Conservation (phyloP, 1,140 invertebrate species). For the Drosophila teissieri region DNA sequence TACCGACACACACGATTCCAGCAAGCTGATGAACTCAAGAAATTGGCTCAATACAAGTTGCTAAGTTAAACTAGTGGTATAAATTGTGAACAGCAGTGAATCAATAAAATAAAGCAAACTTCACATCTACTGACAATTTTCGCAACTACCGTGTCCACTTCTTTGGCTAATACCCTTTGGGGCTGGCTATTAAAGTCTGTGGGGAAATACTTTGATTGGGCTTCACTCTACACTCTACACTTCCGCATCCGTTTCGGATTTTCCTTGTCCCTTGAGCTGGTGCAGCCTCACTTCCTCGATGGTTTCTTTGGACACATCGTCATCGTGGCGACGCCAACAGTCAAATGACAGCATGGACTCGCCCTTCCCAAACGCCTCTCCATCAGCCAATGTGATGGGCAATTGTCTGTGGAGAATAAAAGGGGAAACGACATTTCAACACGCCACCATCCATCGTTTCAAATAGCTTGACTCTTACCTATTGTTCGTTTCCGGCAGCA, state of each 20-base stretch:
- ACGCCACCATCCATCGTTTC: not conserved
- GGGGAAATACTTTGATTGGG: constrained; percentile 14
- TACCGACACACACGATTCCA: constrained; percentile 30
- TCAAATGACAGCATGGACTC: constrained; percentile 84
- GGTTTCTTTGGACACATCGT: constrained; percentile 52
- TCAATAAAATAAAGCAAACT: constrained; percentile 81
- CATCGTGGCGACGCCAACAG: constrained; percentile 72
- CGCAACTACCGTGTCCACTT: constrained; percentile 45
- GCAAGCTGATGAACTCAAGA: constrained; percentile 24
- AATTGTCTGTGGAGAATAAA: constrained; percentile 54
- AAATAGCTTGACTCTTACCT: constrained; percentile 36
- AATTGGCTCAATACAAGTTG: constrained; percentile 41
- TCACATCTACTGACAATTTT: constrained; percentile 71
- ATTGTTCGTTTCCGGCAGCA: constrained; percentile 71
- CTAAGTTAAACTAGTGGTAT: constrained; percentile 67
- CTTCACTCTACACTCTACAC: constrained; percentile 5
- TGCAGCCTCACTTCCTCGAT: constrained; percentile 56
- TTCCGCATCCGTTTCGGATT: constrained; percentile 33
- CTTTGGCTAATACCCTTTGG: constrained; percentile 12
- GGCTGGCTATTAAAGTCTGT: constrained; percentile 7
- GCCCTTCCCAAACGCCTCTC: constrained; percentile 62
- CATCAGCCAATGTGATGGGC: constrained; percentile 67
- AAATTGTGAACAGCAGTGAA: constrained; percentile 68
- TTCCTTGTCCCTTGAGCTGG: constrained; percentile 47
- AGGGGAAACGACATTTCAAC: not conserved